Conservation (phyloP, 2,797 vertebrate genomes). For the Phaenicophaeus curvirostris region DNA sequence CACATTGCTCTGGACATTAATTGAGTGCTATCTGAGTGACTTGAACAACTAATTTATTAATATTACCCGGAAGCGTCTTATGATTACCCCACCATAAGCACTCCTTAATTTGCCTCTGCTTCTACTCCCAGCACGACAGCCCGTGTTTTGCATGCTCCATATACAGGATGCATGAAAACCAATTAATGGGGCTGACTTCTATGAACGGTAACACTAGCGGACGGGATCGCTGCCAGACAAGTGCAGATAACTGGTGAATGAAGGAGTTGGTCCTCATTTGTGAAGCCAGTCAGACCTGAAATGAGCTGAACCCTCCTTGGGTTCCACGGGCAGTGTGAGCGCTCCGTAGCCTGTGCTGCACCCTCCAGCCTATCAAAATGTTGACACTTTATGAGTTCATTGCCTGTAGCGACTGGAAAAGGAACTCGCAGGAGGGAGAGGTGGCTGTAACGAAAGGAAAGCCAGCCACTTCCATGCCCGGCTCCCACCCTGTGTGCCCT, state of each 20-base stretch:
- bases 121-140: slow-evolving; percentile 43
- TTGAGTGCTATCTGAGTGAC: slow-evolving; percentile 59
- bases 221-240: not conserved
- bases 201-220: slow-evolving; percentile 8
- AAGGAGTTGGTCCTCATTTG: slow-evolving; percentile 14
- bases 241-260: slow-evolving; percentile 27
- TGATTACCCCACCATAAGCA: slow-evolving; percentile 68
- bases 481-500: not conserved
- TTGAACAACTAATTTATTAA: slow-evolving; percentile 61
- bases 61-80: slow-evolving; percentile 67
- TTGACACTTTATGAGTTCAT: not conserved
- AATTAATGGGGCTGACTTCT: slow-evolving; percentile 52
- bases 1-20: slow-evolving; percentile 57
- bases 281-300: slow-evolving; percentile 3
- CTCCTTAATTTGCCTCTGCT: slow-evolving; percentile 56
- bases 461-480: not conserved
- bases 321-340: not conserved
- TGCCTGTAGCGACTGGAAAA: not conserved
- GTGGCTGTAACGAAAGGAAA: not conserved
- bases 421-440: not conserved
- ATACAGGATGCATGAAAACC: not conserved
- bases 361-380: not conserved
- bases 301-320: not conserved
- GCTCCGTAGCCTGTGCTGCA: not conserved
- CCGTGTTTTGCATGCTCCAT: slow-evolving; percentile 28